Percentiles rank a stretch among this genome's conserved stretches.
Evolutionary conservation across 2,888 invertebrate genomes (phyloP).

Genomic region (Sceliomorpha sp.): DNA sequence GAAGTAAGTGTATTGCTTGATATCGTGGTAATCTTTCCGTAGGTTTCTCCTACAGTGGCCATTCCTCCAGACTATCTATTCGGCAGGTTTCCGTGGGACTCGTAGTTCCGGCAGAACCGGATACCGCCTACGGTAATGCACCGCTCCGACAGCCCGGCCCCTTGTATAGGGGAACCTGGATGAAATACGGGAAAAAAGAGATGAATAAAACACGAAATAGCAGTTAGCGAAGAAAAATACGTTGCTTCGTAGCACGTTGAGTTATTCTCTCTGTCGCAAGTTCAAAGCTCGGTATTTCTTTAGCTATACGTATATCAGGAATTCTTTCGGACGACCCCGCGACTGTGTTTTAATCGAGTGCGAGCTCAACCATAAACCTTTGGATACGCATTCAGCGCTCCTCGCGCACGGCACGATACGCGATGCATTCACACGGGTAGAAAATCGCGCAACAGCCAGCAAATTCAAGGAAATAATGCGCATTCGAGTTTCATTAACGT

Average conservation of each 20-base stretch:
- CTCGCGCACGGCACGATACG: not conserved
- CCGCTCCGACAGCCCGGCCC: constrained; percentile 58
- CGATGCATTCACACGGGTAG: too few relatives aligned
- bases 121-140: constrained; percentile 73
- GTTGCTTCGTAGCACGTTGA: constrained; percentile 65
- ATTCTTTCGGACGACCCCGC: constrained; percentile 27
- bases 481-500: too few relatives aligned
- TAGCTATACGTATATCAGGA: constrained; percentile 38
- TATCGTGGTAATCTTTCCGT: constrained; percentile 60
- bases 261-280: constrained; percentile 70
- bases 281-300: constrained; percentile 64
- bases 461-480: too few relatives aligned
- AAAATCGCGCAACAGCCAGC: too few relatives aligned
- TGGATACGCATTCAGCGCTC: constrained; percentile 6
- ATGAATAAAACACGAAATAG: constrained; percentile 74
- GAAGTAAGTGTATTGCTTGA: constrained; percentile 40
- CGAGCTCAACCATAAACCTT: constrained; percentile 5
- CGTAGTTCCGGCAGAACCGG: constrained; percentile 70
- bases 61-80: constrained; percentile 75
- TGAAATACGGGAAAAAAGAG: constrained; percentile 71
- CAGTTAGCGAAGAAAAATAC: constrained; percentile 74
- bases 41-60: constrained; percentile 63
- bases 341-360: constrained; percentile 41
- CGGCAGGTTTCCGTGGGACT: constrained; percentile 73
- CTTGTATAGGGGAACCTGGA: constrained; percentile 59